A percentile compares a stretch with the other conserved stretches of the same genome.
phyloP scores from a whole-genome alignment of 2,888 invertebrate species.

The Malthinus seriepunctatus region DNA sequence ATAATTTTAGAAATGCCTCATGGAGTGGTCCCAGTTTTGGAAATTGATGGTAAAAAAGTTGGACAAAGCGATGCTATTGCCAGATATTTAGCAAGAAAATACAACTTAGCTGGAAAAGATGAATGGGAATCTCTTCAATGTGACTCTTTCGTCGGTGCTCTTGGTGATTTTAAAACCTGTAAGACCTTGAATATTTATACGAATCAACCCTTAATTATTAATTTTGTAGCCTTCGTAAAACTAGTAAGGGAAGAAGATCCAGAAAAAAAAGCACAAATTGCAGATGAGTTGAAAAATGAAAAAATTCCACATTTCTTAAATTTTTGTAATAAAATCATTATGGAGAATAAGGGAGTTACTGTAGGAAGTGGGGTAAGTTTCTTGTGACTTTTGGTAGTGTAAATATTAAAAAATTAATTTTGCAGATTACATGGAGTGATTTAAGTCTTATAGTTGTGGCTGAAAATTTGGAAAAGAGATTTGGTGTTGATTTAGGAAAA shows the following conservation, averaged over 20 bases:
- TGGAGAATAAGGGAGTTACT: background rate
- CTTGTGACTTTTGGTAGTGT: background rate
- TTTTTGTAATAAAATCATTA: background rate
- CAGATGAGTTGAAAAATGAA: background rate
- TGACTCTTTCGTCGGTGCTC: conserved; percentile 62
- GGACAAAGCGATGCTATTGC: conserved; percentile 62
- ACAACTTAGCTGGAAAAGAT: conserved; percentile 58
- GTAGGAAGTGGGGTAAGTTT: background rate
- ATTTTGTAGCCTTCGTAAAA: background rate
- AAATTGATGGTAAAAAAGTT: conserved; percentile 63
- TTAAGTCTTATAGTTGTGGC: conserved; percentile 49
- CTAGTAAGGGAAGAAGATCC: background rate
- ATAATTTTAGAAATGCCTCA: conserved; percentile 59
- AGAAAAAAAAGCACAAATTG: background rate
- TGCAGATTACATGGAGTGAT: background rate
- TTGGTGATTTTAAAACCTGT: conserved; percentile 60
- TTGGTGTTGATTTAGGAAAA: conserved; percentile 39
- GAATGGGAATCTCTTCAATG: conserved; percentile 63
- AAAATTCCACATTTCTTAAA: background rate
- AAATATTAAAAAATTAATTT: background rate
- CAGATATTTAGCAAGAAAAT: conserved; percentile 64
- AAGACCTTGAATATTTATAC: conserved; percentile 10
- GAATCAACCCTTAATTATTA: background rate
- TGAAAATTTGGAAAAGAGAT: conserved; percentile 53
- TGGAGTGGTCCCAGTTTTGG: conserved; percentile 64